Conservation (phyloP, 2,113 vertebrate genomes). For the Eonycteris spelaea region DNA sequence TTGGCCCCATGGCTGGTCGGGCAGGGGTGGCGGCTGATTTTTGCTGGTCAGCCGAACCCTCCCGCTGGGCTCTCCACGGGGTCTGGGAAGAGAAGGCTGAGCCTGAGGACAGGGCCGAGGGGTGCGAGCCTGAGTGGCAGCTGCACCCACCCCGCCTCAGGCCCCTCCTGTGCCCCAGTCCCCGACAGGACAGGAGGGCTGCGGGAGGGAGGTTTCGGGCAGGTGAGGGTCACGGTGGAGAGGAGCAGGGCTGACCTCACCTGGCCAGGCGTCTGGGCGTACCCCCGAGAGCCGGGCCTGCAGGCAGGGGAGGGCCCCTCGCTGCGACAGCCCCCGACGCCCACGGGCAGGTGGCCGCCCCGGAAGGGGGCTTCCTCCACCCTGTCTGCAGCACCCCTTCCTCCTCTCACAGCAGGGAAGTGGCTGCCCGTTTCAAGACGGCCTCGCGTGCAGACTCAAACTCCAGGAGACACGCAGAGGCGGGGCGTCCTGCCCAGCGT, state of each 20-base stretch:
- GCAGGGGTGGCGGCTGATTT: fast-evolving
- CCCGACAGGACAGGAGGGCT: background rate
- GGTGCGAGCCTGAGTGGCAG: background rate
- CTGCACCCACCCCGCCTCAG: background rate
- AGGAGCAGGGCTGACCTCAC: no score
- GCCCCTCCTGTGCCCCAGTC: fast-evolving
- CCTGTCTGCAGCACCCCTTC: fast-evolving
- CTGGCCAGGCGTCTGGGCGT: background rate
- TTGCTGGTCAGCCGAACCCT: no score
- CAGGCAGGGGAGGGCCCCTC: background rate
- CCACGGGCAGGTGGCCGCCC: background rate
- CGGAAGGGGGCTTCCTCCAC: fast-evolving
- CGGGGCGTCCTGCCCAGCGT: background rate
- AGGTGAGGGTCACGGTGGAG: background rate
- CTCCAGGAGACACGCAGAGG: fast-evolving
- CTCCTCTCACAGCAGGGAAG: background rate
- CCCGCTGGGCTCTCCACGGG: background rate
- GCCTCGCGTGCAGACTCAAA: background rate
- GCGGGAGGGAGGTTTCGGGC: fast-evolving
- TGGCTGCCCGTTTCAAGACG: fast-evolving
- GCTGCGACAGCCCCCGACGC: fast-evolving
- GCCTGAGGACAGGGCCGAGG: background rate
- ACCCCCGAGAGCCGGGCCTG: background rate
- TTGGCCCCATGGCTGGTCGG: fast-evolving
- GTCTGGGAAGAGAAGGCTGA: fast-evolving